These are phyloP conservation scores for Lucinisca nassula DNA, from an alignment of 2,888 invertebrate genomes.

Conservation along the genomic window DNA sequence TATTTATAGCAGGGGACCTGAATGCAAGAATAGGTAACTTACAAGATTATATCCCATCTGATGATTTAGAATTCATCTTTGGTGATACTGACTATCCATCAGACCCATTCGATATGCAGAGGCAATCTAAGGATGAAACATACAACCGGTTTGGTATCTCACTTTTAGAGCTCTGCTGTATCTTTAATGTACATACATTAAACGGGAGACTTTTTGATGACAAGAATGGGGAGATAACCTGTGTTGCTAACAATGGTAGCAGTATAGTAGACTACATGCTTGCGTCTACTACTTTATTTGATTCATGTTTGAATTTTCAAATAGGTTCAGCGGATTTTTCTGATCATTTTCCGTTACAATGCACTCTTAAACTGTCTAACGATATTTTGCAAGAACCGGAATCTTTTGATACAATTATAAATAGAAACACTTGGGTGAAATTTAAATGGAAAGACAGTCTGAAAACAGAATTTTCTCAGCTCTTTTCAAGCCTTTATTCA, in stretches of 20 bases:
- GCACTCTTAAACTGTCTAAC: background rate
- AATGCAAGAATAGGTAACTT: background rate
- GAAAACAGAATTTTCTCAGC: no score
- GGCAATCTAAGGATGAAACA: background rate
- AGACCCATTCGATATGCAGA: background rate
- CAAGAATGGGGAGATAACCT: background rate
- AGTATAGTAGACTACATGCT: conserved; percentile 18
- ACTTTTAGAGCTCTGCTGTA: conserved; percentile 7
- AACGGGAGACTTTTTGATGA: background rate
- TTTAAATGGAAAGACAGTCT: background rate
- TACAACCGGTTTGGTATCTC: conserved; percentile 5
- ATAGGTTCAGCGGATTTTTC: background rate
- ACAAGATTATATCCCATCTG: conserved; percentile 4
- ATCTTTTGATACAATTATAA: background rate
- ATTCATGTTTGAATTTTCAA: background rate
- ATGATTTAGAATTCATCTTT: conserved; percentile 10
- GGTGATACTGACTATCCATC: background rate
- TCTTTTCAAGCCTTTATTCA: no score
- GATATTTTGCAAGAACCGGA: background rate
- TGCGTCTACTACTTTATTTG: background rate
- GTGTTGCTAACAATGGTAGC: background rate
- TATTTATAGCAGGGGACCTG: conserved; percentile 8
- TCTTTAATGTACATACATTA: background rate
- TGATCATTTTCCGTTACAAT: conserved; percentile 11
- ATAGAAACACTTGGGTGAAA: background rate